A percentile compares a stretch with the other conserved stretches of the same genome.
Conservation (phyloP, 2,113 vertebrate genomes). For the Pogona vitticeps region DNA sequence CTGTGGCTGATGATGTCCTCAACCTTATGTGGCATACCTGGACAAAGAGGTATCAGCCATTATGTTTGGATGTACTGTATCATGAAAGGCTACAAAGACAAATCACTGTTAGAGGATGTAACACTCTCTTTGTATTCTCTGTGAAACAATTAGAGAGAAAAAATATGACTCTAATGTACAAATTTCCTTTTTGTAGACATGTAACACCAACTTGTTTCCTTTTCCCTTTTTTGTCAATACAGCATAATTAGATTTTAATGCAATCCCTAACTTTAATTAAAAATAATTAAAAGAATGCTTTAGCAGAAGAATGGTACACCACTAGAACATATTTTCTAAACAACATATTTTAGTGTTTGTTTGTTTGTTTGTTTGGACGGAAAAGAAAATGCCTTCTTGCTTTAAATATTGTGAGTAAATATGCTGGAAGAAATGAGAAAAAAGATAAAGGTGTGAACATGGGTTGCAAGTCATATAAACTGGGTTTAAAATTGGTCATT, state of each 20-base stretch:
- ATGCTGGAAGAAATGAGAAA: too few species aligned
- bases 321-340: neutral
- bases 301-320: neutral
- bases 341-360: slow-evolving; percentile 4
- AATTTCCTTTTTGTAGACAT: slow-evolving; percentile 1
- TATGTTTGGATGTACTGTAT: too few species aligned
- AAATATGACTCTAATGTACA: neutral
- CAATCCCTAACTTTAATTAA: slow-evolving; percentile 3
- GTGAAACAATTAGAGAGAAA: neutral
- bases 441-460: neutral
- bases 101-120: too few species aligned
- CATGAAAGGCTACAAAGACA: too few species aligned
- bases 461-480: neutral
- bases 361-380: too few species aligned
- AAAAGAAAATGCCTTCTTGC: too few species aligned
- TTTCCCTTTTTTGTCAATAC: neutral
- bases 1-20: too few species aligned
- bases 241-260: neutral
- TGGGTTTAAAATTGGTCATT: too few species aligned
- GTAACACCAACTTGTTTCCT: neutral
- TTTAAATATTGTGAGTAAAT: too few species aligned
- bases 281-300: neutral
- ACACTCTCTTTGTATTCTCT: neutral
- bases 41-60: too few species aligned
- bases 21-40: too few species aligned